Percentiles rank a stretch among this genome's conserved stretches.
Evolutionary conservation across 2,888 invertebrate species (phyloP).

Genomic region (Athrips mouffetella): DNA sequence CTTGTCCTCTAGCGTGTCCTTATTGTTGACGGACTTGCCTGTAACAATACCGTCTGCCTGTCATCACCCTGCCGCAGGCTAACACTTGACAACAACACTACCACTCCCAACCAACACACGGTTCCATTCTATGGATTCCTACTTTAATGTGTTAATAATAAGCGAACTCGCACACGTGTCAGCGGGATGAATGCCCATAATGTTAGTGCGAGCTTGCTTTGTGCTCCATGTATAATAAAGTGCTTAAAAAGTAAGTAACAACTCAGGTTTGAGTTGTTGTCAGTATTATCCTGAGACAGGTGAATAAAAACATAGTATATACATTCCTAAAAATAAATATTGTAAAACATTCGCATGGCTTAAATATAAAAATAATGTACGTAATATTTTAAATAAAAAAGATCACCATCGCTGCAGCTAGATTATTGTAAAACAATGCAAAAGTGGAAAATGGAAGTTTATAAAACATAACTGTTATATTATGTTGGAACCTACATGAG

Average conservation of each 20-base stretch:
- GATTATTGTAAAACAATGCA: slow-evolving; percentile 7
- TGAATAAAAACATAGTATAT: neutral
- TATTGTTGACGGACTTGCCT: slow-evolving; percentile 81
- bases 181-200: neutral
- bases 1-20: slow-evolving; percentile 82
- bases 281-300: slow-evolving; percentile 15
- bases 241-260: neutral
- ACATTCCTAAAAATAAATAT: slow-evolving; percentile 3
- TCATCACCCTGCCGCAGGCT: slow-evolving; percentile 41
- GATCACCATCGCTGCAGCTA: slow-evolving; percentile 14
- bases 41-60: slow-evolving; percentile 66
- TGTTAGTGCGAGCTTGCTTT: neutral
- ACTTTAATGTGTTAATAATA: no score
- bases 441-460: slow-evolving; percentile 10
- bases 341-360: slow-evolving; percentile 17
- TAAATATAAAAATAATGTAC: slow-evolving; percentile 5
- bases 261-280: slow-evolving; percentile 10
- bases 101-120: neutral
- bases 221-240: neutral
- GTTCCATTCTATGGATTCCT: neutral
- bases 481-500: neutral
- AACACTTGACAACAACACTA: slow-evolving; percentile 14
- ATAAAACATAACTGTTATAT: slow-evolving; percentile 3
- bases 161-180: neutral
- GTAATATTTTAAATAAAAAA: slow-evolving; percentile 6